These are phyloP conservation scores for Venustaconcha ellipsiformis DNA, from an alignment of 1,140 invertebrate genomes.

Conservation along the genomic window DNA sequence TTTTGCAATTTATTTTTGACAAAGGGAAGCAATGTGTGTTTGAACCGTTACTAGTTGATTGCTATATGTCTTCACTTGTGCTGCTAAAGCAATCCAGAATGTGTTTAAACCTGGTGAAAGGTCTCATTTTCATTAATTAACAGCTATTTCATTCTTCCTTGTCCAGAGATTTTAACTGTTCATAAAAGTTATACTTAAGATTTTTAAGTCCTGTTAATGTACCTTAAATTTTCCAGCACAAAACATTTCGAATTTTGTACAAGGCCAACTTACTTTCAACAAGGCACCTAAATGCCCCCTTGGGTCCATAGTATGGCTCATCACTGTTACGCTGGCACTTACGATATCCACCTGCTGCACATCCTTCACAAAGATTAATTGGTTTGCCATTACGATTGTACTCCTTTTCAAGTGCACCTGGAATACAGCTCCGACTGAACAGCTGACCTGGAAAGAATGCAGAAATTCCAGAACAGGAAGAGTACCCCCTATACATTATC, in stretches of 20 bases:
- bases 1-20: too few relatives aligned
- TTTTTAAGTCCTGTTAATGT: not conserved
- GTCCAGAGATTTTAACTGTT: not conserved
- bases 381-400: constrained; percentile 77
- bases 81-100: not conserved
- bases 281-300: constrained; percentile 91
- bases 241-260: not conserved
- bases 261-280: constrained; percentile 79
- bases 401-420: constrained; percentile 88
- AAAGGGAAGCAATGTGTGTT: too few relatives aligned
- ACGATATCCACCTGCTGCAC: constrained; percentile 85
- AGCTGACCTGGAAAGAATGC: constrained; percentile 75
- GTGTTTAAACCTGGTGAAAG: not conserved
- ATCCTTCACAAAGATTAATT: constrained; percentile 91
- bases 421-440: constrained; percentile 91
- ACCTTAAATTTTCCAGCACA: not conserved
- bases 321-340: constrained; percentile 87
- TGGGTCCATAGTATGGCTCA: constrained; percentile 91
- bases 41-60: too few relatives aligned
- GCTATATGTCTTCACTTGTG: too few relatives aligned
- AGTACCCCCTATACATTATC: too few relatives aligned
- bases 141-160: not conserved
- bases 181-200: not conserved
- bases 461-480: too few relatives aligned
- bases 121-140: not conserved